These are phyloP conservation scores for Lochmaea crataegi DNA, from an alignment of 2,888 invertebrate genomes.

Conservation along the genomic window DNA sequence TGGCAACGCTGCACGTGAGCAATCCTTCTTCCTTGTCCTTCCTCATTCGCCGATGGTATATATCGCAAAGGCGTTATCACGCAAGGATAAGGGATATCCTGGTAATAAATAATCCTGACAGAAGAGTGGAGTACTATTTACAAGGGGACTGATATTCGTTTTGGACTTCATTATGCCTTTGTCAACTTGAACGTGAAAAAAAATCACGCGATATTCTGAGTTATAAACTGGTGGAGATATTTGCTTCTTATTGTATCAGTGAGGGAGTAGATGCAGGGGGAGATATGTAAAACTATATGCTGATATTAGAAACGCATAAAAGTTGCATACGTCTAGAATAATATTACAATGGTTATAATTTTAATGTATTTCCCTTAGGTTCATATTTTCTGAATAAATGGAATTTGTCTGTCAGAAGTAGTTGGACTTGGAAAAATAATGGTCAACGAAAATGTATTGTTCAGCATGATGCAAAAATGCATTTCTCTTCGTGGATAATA, in stretches of 20 bases:
- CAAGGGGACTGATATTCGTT: conserved; percentile 51
- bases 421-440: too few species aligned
- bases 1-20: conserved; percentile 52
- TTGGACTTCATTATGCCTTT: conserved; percentile 59
- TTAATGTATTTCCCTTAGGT: too few species aligned
- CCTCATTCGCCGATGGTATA: conserved; percentile 34
- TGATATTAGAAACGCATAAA: too few species aligned
- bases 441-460: too few species aligned
- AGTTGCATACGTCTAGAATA: too few species aligned
- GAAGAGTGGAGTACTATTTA: conserved; percentile 42
- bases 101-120: conserved; percentile 61
- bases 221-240: conserved; percentile 10
- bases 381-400: too few species aligned
- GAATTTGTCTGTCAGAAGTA: too few species aligned
- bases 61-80: conserved; percentile 59
- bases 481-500: too few species aligned
- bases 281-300: not conserved
- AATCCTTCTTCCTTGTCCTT: conserved; percentile 39
- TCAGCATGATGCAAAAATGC: too few species aligned
- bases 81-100: conserved; percentile 63
- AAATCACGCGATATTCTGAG: conserved; percentile 53
- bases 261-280: not conserved
- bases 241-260: not conserved
- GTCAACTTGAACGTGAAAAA: conserved; percentile 54
- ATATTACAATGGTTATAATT: too few species aligned